Evolutionary conservation across 37 sponge, comb jelly and placozoan genomes (phyloP).

Genomic region (Chondrosia reniformis): DNA sequence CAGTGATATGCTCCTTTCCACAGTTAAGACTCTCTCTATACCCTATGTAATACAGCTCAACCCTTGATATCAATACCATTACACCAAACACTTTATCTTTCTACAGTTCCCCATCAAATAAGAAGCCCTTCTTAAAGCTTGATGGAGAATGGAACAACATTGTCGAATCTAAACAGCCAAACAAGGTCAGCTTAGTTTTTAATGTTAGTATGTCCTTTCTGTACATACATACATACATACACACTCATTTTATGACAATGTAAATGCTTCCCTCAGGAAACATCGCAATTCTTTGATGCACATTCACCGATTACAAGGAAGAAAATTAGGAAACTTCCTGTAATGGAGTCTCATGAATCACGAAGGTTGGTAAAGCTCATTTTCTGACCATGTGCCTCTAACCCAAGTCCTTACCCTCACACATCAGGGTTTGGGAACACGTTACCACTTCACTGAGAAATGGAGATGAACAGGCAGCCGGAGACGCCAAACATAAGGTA

Average conservation of each 20-base stretch:
- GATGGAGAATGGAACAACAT: constrained; percentile 98
- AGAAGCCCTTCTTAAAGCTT: constrained; percentile 76
- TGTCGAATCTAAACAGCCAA: constrained; percentile 70
- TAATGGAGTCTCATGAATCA: constrained; percentile 73
- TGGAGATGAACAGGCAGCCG: constrained; percentile 74
- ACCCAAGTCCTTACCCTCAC: too few relatives aligned
- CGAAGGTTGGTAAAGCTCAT: constrained; percentile 22
- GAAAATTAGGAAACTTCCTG: constrained; percentile 63
- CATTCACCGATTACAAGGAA: constrained; percentile 72
- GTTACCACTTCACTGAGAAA: constrained; percentile 72
- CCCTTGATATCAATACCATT: too few relatives aligned
- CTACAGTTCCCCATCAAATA: constrained; percentile 16
- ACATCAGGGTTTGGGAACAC: constrained; percentile 68
- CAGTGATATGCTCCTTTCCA: too few relatives aligned
- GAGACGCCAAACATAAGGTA: constrained; percentile 82
- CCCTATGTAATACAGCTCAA: too few relatives aligned
- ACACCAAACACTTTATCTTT: neutral
- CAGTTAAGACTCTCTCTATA: too few relatives aligned
- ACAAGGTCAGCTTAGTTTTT: constrained; percentile 22
- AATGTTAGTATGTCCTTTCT: neutral
- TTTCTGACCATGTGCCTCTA: too few relatives aligned
- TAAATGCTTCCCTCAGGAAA: constrained; percentile 24
- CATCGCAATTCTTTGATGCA: constrained; percentile 81
- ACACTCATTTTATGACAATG: neutral
- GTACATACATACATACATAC: constrained; percentile 1